Conservation (phyloP, 1,140 invertebrate genomes). For the Brachionus rotundiformis region DNA sequence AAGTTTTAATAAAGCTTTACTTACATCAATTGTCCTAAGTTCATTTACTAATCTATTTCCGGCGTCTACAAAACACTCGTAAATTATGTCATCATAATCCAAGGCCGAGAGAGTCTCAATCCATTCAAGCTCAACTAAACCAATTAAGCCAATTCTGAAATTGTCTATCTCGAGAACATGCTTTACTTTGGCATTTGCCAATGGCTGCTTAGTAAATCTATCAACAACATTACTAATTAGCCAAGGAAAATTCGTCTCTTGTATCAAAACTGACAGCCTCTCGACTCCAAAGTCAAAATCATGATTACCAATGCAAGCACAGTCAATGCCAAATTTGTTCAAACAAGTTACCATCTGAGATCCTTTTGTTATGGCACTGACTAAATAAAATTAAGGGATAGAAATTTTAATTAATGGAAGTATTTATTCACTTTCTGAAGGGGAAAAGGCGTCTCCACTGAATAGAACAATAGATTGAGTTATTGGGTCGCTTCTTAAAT, state of each 20-base stretch:
- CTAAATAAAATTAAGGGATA: conserved; percentile 67
- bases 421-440: conserved; percentile 77
- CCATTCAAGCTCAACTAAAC: conserved; percentile 84
- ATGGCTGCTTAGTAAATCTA: conserved; percentile 76
- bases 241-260: conserved; percentile 82
- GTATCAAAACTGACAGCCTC: conserved; percentile 73
- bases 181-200: conserved; percentile 78
- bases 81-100: conserved; percentile 82
- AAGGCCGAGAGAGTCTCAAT: conserved; percentile 82
- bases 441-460: conserved; percentile 84
- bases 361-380: conserved; percentile 87
- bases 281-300: conserved; percentile 92
- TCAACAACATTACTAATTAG: conserved; percentile 87
- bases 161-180: conserved; percentile 72
- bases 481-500: conserved; percentile 63
- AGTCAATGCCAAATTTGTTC: conserved; percentile 77
- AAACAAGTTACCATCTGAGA: conserved; percentile 87
- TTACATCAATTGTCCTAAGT: conserved; percentile 66
- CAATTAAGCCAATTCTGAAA: conserved; percentile 68
- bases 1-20: not conserved
- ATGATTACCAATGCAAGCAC: conserved; percentile 86
- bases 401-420: not conserved
- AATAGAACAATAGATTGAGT: conserved; percentile 80
- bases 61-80: conserved; percentile 78
- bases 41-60: conserved; percentile 72